Base-by-base conservation (phyloP, 2,797 vertebrate species). In the Premnoplex brunnescens region DNA sequence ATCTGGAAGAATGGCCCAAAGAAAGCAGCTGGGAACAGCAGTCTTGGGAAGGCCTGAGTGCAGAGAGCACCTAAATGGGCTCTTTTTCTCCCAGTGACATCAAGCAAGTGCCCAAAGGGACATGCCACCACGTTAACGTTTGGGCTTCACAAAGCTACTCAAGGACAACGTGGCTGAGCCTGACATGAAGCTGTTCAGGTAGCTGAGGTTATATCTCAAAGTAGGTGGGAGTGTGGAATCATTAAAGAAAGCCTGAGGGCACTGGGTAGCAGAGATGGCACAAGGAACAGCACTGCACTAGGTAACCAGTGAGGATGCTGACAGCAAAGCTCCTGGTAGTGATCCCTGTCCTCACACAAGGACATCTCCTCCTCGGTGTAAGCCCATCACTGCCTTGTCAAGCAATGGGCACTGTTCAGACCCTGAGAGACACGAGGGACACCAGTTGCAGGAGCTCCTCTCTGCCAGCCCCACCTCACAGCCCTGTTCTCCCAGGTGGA, bases 91-190 rank as follows among this genome's bases (percentile, higher is more conserved):
- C 37, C 76, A 67, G 14, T 7, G 48, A 37, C 54, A 27, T 28
- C 28, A 59, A 44, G 36, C 9, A 54, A 75, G 10, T 19, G 60
- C 46, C 44, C 16, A 37, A 77, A 63, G 80, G 67, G 75, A 39
- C 0, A 2, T 36, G 59, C 24, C 26, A 58, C 43, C 5, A 1
- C 1, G 7, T 28, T 41, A 73, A 69, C 20, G 2, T 24, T 37
- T 46, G 71, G 55, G 41, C 39, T 87, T 63, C 36, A 41, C 22
- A 28, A 4, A 63, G 56, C 41, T 68, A 30, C 52, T 55, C 8
- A 32, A 20, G 36, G 44, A 55, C 58, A 62, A 9, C 12, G 28
- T 0, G 48, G 69, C 28, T 71, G 63, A 36, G 26, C 5, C 26
- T 34, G 36, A 68, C 69, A 64, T 12, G 22, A 55, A 91, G 24